These are phyloP conservation scores for Oxycera nigricornis DNA, from an alignment of 2,888 invertebrate species.

Conservation along the genomic window DNA sequence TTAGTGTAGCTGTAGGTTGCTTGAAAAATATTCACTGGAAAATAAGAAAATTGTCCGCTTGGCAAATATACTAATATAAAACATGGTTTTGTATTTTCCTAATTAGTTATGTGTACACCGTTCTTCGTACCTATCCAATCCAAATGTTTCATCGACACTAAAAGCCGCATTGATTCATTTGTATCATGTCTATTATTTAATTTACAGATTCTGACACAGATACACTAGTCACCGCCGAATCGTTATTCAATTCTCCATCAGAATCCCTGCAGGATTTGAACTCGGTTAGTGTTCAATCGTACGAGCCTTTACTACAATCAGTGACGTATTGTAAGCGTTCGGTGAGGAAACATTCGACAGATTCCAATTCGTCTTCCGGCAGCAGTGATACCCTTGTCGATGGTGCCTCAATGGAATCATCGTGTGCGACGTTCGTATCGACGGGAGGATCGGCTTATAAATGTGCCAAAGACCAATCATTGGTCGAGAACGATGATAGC, in stretches of 20 bases:
- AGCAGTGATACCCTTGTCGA: constrained; percentile 50
- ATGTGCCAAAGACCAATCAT: constrained; percentile 57
- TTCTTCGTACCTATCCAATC: no score
- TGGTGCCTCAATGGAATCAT: constrained; percentile 57
- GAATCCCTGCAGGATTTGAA: constrained; percentile 48
- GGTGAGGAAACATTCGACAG: constrained; percentile 44
- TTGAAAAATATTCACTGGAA: no score
- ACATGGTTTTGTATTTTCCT: no score
- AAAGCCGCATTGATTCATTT: no score
- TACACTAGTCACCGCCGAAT: constrained; percentile 56
- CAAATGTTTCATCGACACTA: no score
- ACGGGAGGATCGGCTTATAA: constrained; percentile 65
- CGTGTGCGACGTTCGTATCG: constrained; percentile 66
- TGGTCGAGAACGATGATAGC: background rate
- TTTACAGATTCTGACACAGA: constrained; percentile 63
- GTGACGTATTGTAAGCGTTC: constrained; percentile 39
- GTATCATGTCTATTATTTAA: background rate
- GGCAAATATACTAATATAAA: no score
- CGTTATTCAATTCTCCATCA: constrained; percentile 49
- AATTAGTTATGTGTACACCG: no score
- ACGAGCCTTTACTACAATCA: constrained; percentile 41
- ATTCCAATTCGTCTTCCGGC: constrained; percentile 47
- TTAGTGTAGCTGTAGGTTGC: no score
- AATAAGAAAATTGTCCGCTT: no score
- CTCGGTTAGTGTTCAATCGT: constrained; percentile 41